A percentile compares a stretch with the other conserved stretches of the same genome.
Evolutionary conservation across 2,888 invertebrate genomes (phyloP).

Genomic region (Drosophila pullipes): DNA sequence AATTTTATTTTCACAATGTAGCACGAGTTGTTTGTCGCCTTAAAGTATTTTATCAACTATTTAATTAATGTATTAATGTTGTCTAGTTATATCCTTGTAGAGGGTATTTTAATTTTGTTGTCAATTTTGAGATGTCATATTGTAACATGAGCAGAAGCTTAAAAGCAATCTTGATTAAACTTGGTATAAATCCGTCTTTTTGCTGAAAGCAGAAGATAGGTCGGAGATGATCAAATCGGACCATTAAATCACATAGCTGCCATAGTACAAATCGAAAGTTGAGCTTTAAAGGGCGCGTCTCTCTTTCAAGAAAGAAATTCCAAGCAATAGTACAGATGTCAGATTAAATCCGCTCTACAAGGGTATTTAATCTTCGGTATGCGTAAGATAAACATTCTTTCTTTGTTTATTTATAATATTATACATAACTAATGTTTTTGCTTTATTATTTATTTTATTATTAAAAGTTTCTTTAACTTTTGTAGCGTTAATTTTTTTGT

Average conservation of each 20-base stretch:
- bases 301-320: background rate
- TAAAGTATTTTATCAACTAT: background rate
- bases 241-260: background rate
- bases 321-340: background rate
- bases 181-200: background rate
- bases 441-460: background rate
- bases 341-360: background rate
- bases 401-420: background rate
- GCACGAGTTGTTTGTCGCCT: conserved; percentile 51
- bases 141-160: background rate
- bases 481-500: background rate
- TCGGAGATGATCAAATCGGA: background rate
- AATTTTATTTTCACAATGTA: conserved; percentile 71
- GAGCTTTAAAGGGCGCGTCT: background rate
- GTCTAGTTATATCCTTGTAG: background rate
- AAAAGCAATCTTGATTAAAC: background rate
- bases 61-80: background rate
- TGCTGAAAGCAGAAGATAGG: background rate
- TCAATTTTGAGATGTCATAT: background rate
- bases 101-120: background rate
- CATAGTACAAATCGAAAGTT: background rate
- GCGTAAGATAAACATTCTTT: background rate
- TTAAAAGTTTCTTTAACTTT: background rate
- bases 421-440: background rate
- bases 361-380: background rate